These are phyloP conservation scores for Trichoplax adhaerens DNA, from an alignment of 37 sponge, comb jelly and placozoan species.

Conservation along the genomic window DNA sequence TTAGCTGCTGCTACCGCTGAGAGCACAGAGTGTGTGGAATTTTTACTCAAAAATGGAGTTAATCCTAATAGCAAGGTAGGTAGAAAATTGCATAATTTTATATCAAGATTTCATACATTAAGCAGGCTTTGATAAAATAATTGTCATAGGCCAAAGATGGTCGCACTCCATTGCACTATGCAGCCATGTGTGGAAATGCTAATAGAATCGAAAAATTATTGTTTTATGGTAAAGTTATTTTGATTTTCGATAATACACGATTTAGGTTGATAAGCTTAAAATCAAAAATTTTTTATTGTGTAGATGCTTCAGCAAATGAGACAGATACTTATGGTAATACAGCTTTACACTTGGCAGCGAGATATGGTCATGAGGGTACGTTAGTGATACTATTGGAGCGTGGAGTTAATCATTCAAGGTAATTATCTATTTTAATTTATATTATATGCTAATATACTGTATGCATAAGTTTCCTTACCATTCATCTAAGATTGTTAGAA, in stretches of 20 bases:
- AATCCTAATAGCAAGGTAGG: slow-evolving; percentile 48
- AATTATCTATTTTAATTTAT: not conserved
- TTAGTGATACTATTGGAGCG: slow-evolving; percentile 41
- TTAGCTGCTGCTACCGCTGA: slow-evolving; percentile 68
- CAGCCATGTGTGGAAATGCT: slow-evolving; percentile 59
- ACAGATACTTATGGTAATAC: slow-evolving; percentile 58
- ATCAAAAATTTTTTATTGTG: not conserved
- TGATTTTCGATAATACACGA: no score
- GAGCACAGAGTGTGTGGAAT: slow-evolving; percentile 68
- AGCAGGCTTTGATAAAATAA: not conserved
- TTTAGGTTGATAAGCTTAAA: not conserved
- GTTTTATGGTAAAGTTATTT: slow-evolving; percentile 20
- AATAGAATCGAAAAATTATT: slow-evolving; percentile 58
- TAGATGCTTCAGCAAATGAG: slow-evolving; percentile 56
- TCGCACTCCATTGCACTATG: slow-evolving; percentile 73
- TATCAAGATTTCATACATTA: no score
- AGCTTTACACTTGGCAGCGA: slow-evolving; percentile 69
- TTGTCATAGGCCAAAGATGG: slow-evolving; percentile 38
- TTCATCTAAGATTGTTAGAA: slow-evolving; percentile 1
- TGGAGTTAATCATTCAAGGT: slow-evolving; percentile 32
- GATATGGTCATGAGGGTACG: slow-evolving; percentile 63
- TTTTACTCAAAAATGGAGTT: slow-evolving; percentile 55
- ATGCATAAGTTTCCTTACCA: not conserved
- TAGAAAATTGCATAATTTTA: no score
- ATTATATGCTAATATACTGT: no score